Conservation (phyloP, 1,140 invertebrate genomes). For the Musca vetustissima region DNA sequence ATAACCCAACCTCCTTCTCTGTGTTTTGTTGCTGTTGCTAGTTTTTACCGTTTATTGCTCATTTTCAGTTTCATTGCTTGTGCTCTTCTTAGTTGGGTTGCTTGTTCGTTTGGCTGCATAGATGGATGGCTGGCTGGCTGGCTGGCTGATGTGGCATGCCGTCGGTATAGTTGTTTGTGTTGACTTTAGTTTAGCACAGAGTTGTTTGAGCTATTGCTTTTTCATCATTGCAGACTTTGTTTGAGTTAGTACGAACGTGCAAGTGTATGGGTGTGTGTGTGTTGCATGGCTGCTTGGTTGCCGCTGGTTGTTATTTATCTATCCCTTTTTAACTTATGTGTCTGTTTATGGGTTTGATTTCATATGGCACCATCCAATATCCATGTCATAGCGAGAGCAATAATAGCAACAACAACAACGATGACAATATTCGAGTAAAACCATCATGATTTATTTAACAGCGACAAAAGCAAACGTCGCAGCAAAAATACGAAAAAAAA, state of each 20-base stretch:
- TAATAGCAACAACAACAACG: too few relatives aligned
- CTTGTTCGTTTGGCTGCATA: too few relatives aligned
- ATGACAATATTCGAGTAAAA: too few relatives aligned
- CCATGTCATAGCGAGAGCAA: too few relatives aligned
- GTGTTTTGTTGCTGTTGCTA: constrained; percentile 5
- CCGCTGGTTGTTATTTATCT: neutral
- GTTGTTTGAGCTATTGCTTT: constrained; percentile 7
- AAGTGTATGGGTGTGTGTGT: neutral
- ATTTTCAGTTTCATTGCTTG: constrained; percentile 1
- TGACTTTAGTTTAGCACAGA: neutral
- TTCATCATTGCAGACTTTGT: neutral
- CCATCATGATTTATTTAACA: neutral
- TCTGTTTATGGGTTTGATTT: constrained; percentile 16
- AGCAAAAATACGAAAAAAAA: neutral
- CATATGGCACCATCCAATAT: constrained; percentile 5
- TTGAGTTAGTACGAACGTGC: neutral
- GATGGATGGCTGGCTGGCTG: too few relatives aligned
- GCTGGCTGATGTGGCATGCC: too few relatives aligned
- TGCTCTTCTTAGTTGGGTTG: neutral
- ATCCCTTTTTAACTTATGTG: constrained; percentile 5
- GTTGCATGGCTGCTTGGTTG: neutral
- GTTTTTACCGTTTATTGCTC: constrained; percentile 14
- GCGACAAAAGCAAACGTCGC: neutral
- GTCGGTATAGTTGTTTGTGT: constrained; percentile 1
- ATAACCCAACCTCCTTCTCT: constrained; percentile 32